Conservation (phyloP, 1,140 invertebrate genomes). For the Drosophila setifemur region DNA sequence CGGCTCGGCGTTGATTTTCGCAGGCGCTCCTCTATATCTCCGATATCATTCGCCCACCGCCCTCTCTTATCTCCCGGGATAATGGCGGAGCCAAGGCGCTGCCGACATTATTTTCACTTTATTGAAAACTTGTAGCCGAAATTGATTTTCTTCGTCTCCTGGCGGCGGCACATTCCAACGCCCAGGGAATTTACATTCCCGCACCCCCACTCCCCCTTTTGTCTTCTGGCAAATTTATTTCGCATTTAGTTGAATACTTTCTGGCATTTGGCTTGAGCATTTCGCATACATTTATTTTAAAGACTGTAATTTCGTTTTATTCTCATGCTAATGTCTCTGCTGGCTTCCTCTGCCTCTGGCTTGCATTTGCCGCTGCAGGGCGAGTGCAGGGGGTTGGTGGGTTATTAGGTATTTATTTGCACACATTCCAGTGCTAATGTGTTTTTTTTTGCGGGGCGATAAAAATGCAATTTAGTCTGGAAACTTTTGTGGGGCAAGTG, state of each 20-base stretch:
- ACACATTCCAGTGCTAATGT: conserved; percentile 60
- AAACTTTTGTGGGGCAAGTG: background rate
- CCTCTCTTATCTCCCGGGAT: conserved; percentile 56
- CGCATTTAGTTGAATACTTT: conserved; percentile 79
- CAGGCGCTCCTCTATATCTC: conserved; percentile 21
- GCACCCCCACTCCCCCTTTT: conserved; percentile 10
- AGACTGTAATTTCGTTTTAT: conserved; percentile 79
- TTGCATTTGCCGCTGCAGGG: conserved; percentile 36
- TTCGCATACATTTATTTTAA: conserved; percentile 79
- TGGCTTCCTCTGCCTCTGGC: conserved; percentile 30
- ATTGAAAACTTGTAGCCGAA: conserved; percentile 79
- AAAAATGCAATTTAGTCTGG: conserved; percentile 48
- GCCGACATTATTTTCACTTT: conserved; percentile 78
- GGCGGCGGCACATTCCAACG: conserved; percentile 59
- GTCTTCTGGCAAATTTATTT: conserved; percentile 76
- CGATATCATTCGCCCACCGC: conserved; percentile 10
- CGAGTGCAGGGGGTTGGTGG: background rate
- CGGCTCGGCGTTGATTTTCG: conserved; percentile 73
- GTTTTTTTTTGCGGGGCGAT: conserved; percentile 13
- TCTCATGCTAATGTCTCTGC: conserved; percentile 64
- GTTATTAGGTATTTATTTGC: conserved; percentile 74
- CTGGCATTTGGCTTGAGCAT: conserved; percentile 64
- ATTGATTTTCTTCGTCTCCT: conserved; percentile 77
- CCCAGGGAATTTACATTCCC: conserved; percentile 72
- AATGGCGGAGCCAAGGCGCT: conserved; percentile 41